Conservation (phyloP, 2,113 vertebrate genomes). For the Heterotilapia buettikoferi region DNA sequence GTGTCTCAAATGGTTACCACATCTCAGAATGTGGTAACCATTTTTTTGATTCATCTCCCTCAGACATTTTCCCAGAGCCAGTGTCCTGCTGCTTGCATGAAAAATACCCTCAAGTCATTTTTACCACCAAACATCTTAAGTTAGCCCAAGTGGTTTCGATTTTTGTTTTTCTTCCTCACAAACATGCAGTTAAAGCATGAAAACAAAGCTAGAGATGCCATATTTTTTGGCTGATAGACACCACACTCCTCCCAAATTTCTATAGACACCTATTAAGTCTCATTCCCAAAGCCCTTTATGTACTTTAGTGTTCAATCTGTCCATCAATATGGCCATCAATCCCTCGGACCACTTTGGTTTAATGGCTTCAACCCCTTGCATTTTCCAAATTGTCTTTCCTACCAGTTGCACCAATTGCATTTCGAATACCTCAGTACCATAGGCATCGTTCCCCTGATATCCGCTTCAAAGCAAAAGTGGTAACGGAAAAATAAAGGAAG, state of each 20-base stretch:
- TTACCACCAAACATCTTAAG: neutral
- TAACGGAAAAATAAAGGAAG: conserved; percentile 8
- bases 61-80: neutral
- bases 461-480: neutral
- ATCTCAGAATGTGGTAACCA: neutral
- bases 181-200: neutral
- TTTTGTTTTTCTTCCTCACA: neutral
- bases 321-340: conserved; percentile 17
- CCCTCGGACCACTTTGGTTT: neutral
- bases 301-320: conserved; percentile 4
- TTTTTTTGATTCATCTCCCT: neutral
- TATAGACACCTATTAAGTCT: neutral
- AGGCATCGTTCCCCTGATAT: neutral
- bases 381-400: conserved; percentile 27
- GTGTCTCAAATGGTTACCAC: neutral
- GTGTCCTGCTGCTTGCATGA: neutral
- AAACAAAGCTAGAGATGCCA: neutral
- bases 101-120: neutral
- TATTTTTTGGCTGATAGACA: neutral
- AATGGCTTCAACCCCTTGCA: neutral
- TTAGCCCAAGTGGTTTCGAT: neutral
- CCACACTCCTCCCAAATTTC: neutral
- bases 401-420: neutral
- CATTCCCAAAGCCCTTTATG: neutral
- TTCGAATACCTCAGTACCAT: neutral